These are phyloP conservation scores for Lepas anatifera DNA, from an alignment of 2,888 invertebrate species.

Conservation along the genomic window DNA sequence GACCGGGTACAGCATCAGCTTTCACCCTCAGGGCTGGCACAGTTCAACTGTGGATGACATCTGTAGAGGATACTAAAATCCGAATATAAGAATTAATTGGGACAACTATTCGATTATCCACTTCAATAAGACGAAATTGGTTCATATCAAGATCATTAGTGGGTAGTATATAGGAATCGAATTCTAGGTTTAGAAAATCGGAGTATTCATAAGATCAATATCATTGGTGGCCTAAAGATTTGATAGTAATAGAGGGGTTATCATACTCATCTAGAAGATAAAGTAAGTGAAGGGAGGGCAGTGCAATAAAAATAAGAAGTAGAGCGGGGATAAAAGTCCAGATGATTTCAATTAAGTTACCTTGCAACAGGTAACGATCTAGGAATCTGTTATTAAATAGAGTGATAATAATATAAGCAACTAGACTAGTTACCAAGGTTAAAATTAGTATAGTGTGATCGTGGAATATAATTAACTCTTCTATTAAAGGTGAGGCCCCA, in stretches of 20 bases:
- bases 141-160: neutral
- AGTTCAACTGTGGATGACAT: constrained; percentile 37
- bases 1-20: constrained; percentile 36
- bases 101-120: constrained; percentile 22
- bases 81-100: constrained; percentile 24
- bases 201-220: constrained; percentile 28
- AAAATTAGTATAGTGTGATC: constrained; percentile 29
- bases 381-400: constrained; percentile 11
- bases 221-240: constrained; percentile 23
- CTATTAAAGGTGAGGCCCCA: constrained; percentile 28
- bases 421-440: constrained; percentile 27
- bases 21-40: constrained; percentile 34
- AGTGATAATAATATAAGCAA: constrained; percentile 25
- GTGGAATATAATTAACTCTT: constrained; percentile 30
- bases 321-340: constrained; percentile 24
- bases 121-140: constrained; percentile 25
- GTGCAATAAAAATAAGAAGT: constrained; percentile 23
- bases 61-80: constrained; percentile 29
- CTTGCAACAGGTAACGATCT: constrained; percentile 24
- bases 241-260: constrained; percentile 15
- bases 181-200: constrained; percentile 21
- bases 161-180: constrained; percentile 26
- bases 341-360: constrained; percentile 24
- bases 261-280: constrained; percentile 24
- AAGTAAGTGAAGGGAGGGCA: constrained; percentile 26